A percentile compares a stretch with the other conserved stretches of the same genome.
These are phyloP conservation scores for Phataginus tetradactyla DNA, from an alignment of 2,797 vertebrate species.

Conservation along the genomic window DNA sequence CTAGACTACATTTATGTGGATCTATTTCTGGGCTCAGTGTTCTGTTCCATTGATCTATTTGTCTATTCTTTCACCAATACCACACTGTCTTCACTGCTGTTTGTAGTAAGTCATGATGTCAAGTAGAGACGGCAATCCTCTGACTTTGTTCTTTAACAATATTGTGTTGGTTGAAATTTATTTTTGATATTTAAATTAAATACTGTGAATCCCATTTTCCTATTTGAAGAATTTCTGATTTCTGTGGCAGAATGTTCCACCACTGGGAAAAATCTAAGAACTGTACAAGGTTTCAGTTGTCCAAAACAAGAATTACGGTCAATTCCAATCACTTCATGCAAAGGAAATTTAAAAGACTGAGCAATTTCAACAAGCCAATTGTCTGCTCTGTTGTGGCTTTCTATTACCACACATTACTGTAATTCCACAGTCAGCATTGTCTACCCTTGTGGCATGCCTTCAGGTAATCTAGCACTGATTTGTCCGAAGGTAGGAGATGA, in stretches of 20 bases:
- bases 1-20: neutral
- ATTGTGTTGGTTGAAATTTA: neutral
- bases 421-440: neutral
- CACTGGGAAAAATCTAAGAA: constrained; percentile 6
- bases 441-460: neutral
- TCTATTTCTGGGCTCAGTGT: neutral
- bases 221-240: neutral
- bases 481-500: neutral
- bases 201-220: neutral
- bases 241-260: neutral
- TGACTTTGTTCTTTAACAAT: neutral
- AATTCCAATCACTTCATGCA: neutral
- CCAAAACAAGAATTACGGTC: neutral
- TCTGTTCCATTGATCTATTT: neutral
- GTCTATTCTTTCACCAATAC: neutral
- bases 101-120: neutral
- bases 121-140: neutral
- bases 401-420: neutral
- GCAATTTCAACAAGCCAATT: neutral
- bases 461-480: neutral
- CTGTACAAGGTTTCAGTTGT: neutral
- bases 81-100: neutral
- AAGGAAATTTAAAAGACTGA: neutral
- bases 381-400: neutral
- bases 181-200: constrained; percentile 25